These are phyloP conservation scores for Tamandua tetradactyla DNA, from an alignment of 2,797 vertebrate species.

Conservation along the genomic window DNA sequence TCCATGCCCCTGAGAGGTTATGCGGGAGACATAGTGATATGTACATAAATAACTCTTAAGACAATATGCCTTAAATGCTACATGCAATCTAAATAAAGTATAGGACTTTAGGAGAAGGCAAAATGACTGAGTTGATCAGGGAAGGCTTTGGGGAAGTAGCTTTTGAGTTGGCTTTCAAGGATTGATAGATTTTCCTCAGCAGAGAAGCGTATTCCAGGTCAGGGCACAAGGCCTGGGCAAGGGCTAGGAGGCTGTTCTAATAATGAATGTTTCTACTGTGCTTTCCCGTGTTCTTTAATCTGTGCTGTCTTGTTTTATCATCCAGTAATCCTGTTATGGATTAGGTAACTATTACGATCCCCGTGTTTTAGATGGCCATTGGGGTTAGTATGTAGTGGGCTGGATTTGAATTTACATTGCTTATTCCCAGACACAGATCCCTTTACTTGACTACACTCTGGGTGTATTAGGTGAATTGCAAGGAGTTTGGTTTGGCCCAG, in stretches of 20 bases:
- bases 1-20: not conserved
- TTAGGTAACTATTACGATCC: not conserved
- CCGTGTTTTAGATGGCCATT: not conserved
- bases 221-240: not conserved
- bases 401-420: conserved; percentile 1
- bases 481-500: conserved; percentile 18
- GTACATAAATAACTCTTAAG: not conserved
- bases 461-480: not conserved
- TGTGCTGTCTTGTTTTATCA: not conserved
- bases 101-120: not conserved
- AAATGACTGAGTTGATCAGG: not conserved
- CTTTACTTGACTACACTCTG: not conserved
- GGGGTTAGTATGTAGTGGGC: not conserved
- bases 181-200: not conserved
- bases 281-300: not conserved
- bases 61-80: not conserved
- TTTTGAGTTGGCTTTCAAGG: conserved; percentile 9
- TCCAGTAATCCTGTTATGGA: not conserved
- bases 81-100: not conserved
- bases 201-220: not conserved
- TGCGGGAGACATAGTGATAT: not conserved
- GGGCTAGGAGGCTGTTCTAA: not conserved
- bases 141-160: not conserved
- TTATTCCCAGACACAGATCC: not conserved
- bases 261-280: not conserved